Evolutionary conservation across 1,140 invertebrate species (phyloP), one percentile per base, ranked within the genome.

Genomic region (Drosophila baimaii): DNA sequence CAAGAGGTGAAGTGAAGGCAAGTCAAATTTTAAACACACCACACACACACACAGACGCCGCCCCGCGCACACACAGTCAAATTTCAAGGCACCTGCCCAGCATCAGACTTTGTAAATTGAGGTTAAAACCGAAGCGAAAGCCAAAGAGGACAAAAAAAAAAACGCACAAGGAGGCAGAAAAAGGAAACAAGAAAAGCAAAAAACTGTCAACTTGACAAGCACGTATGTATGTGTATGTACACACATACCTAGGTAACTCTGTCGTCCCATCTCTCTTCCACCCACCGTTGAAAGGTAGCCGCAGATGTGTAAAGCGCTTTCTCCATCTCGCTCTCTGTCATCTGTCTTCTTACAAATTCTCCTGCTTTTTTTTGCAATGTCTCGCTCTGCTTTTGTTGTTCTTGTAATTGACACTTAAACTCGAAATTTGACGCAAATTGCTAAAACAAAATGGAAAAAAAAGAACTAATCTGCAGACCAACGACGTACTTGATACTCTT

Each of bases 341-440:
- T 56, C 62, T 54, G n/a, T 49, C 58, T 49, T 71, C 29, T 35
- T 52, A 52, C 12, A 15, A n/a, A 52, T 6, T 31, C 39, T 39
- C 10, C 12, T 17, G 21, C 21, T 44, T 44, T 33, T 51, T 39
- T 35, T 29, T 35, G 10, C 57, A 71, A 71, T 44, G 64, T 59
- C 65, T 85, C 41, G 59, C 75, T 52, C 35, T 69, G 52, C 59
- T 81, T 64, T 81, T 75, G 64, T 80, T 66, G 74, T 66, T 78
- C 63, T 79, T 88, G 84, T 88, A 88, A 88, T 89, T 88, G 83
- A 88, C 83, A 86, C 83, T 88, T 88, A 80, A 88, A 80, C 83
- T 88, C 84, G 61, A 88, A 88, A 88, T 88, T 89, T 89, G 77
- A 89, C 84, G 83, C 68, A 88, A 86, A 86, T 86, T 86, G 78